Evolutionary conservation across 2,113 vertebrate species (phyloP).

Genomic region (Myrmecobius fasciatus): DNA sequence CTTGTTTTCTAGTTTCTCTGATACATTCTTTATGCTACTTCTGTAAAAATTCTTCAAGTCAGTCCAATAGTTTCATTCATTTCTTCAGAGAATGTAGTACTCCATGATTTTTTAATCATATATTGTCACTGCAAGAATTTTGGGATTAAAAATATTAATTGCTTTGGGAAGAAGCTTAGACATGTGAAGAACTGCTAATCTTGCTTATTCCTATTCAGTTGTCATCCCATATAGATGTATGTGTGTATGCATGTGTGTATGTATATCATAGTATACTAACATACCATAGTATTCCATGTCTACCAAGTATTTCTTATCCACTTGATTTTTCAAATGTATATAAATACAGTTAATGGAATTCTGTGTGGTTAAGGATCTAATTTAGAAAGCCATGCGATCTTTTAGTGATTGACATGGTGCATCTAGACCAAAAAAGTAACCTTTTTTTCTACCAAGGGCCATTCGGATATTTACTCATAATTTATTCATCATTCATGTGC

Average conservation of each 20-base stretch:
- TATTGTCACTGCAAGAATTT: neutral
- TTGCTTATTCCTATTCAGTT: neutral
- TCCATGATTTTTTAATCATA: neutral
- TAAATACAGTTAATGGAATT: neutral
- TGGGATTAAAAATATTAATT: neutral
- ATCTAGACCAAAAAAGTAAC: no score
- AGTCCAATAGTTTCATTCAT: neutral
- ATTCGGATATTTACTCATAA: no score
- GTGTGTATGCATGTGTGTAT: no score
- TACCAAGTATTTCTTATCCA: neutral
- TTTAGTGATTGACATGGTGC: neutral
- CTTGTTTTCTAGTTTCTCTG: neutral
- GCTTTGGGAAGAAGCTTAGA: neutral
- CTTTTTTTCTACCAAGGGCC: no score
- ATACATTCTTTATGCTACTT: neutral
- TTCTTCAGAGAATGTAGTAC: neutral
- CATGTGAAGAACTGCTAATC: neutral
- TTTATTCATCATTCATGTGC: no score
- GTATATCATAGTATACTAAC: no score
- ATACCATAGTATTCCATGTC: no score
- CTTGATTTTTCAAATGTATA: neutral
- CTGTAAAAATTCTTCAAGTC: neutral
- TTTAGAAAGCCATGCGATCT: neutral
- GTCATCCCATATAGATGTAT: neutral
- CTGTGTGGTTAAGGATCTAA: neutral